Conservation (phyloP, 2,797 vertebrate species). For the Spinus pinus region DNA sequence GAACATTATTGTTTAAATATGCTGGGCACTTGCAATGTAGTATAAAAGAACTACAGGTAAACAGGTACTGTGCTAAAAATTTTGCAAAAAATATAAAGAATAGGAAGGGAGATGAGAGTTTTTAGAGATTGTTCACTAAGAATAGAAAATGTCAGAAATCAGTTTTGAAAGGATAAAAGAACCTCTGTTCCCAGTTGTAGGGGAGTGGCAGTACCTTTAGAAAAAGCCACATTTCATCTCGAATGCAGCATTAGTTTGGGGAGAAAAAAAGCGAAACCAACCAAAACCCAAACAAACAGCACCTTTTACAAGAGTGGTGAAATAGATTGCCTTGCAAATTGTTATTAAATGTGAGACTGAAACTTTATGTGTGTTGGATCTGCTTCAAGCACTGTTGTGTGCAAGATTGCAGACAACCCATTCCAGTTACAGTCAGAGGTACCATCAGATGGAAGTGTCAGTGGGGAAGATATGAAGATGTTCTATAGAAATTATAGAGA, state of each 20-base stretch:
- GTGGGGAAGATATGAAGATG: neutral
- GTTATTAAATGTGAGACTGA: neutral
- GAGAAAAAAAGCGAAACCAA: rapidly evolving
- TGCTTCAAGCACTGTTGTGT: neutral
- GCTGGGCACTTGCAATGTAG: neutral
- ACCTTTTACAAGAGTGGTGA: neutral
- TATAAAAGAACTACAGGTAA: neutral
- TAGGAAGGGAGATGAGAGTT: neutral
- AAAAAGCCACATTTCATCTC: neutral
- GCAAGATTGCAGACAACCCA: neutral
- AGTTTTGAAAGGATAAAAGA: neutral
- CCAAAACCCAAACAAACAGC: neutral
- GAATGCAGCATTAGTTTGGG: neutral
- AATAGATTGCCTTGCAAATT: neutral
- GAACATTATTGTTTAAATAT: slow-evolving; percentile 5
- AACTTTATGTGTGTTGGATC: neutral
- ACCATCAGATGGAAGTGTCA: neutral
- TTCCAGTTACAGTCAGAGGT: neutral
- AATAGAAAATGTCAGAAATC: neutral
- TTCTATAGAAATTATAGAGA: slow-evolving; percentile 3
- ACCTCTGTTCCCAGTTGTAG: neutral
- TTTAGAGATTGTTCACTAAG: neutral
- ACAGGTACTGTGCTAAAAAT: neutral
- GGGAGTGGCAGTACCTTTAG: neutral
- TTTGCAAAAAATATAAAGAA: neutral